Conservation (phyloP, 2,113 vertebrate species). For the Ailurus styani region DNA sequence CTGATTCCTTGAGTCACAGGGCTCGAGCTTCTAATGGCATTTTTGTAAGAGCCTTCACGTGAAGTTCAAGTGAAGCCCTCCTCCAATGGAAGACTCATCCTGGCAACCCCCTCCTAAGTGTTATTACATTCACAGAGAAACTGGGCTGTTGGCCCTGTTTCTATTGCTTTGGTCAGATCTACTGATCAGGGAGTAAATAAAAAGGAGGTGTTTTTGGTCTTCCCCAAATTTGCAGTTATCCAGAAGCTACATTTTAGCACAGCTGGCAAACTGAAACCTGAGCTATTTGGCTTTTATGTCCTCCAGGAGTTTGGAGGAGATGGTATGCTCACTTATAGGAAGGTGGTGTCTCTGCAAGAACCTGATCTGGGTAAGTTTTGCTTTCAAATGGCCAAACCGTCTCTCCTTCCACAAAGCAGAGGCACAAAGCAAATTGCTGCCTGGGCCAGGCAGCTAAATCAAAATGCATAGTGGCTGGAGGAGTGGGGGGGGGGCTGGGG, state of each 20-base stretch:
- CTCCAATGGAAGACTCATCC: neutral
- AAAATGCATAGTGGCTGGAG: neutral
- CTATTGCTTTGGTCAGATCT: neutral
- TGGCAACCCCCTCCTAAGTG: neutral
- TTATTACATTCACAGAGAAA: neutral
- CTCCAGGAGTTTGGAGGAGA: neutral
- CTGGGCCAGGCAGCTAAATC: neutral
- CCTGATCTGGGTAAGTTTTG: neutral
- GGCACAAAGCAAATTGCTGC: neutral
- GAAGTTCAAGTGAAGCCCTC: neutral
- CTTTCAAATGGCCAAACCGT: neutral
- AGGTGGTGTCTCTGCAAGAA: neutral
- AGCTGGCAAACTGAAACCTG: neutral
- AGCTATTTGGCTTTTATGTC: neutral
- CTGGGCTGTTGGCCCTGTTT: neutral
- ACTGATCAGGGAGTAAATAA: neutral
- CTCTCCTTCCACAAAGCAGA: neutral
- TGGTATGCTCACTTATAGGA: rapidly evolving
- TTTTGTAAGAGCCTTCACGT: neutral
- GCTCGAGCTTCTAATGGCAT: neutral
- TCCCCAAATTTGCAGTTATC: neutral
- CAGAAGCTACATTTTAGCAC: neutral
- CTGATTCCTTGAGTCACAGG: neutral
- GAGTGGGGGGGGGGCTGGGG: neutral
- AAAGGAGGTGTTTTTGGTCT: neutral